Conservation (phyloP, 2,888 invertebrate genomes). For the Dusona sp. region DNA sequence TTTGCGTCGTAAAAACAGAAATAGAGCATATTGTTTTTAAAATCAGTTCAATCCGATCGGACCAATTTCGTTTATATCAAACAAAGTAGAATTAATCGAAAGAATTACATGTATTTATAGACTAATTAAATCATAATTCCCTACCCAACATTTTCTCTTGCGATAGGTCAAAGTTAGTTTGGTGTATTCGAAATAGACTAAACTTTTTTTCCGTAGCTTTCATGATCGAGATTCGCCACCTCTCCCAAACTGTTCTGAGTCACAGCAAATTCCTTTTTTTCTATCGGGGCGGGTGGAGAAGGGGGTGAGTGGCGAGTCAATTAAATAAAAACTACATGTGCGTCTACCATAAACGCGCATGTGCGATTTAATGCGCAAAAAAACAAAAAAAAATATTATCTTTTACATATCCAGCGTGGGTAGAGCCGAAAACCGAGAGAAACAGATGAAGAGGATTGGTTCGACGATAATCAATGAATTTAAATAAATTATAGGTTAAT, state of each 20-base stretch:
- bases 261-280: constrained; percentile 25
- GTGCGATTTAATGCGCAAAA: constrained; percentile 29
- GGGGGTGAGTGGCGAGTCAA: constrained; percentile 19
- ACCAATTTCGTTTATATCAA: neutral
- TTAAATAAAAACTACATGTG: neutral
- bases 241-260: constrained; percentile 18
- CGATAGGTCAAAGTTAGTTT: constrained; percentile 1
- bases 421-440: constrained; percentile 56
- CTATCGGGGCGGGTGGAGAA: neutral
- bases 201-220: constrained; percentile 1
- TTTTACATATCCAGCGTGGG: constrained; percentile 66
- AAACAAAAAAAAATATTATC: constrained; percentile 48
- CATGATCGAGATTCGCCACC: constrained; percentile 3
- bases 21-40: neutral
- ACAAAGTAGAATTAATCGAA: neutral
- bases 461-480: constrained; percentile 53
- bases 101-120: neutral
- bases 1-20: neutral
- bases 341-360: neutral
- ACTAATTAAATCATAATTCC: constrained; percentile 13
- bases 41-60: constrained; percentile 11
- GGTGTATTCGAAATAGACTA: neutral
- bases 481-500: constrained; percentile 56
- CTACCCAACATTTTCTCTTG: neutral
- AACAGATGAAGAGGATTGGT: constrained; percentile 39